Conservation (phyloP, 2,113 vertebrate genomes). For the rat (Rattus norvegicus) region GRCr8 NC_086026.1:51384001-51384500, state of each 20-base stretch:
- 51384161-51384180: slow-evolving; percentile 99
- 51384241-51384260: neutral
- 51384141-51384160: slow-evolving; percentile 97
- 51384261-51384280: neutral
- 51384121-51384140: slow-evolving; percentile 96
- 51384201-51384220: slow-evolving; percentile 87
- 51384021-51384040: neutral
- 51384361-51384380: neutral
- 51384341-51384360: neutral
- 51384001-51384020: neutral
- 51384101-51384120: slow-evolving; percentile 91
- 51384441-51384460: neutral
- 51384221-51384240: neutral
- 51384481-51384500: neutral
- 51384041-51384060: accelerated
- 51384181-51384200: slow-evolving; percentile 97
- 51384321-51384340: neutral
- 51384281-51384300: neutral
- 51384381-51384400: neutral
- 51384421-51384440: neutral
- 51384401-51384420: neutral
- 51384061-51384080: neutral
- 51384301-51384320: neutral
- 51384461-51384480: neutral
- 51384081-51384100: slow-evolving; percentile 94